Base-by-base conservation (phyloP, 2,888 invertebrate species). In the Eristalis arbustorum region DNA sequence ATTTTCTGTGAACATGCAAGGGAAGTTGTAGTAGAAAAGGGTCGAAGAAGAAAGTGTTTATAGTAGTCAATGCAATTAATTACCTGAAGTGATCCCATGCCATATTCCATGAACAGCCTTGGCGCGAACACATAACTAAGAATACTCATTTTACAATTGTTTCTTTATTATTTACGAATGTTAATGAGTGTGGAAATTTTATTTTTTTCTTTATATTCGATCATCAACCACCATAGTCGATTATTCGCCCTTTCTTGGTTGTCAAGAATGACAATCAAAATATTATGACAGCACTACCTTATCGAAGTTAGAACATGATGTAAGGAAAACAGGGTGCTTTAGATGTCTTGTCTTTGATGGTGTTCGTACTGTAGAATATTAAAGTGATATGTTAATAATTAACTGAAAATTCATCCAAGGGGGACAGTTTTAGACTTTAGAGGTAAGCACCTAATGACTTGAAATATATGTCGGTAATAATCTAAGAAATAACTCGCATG, bases 21-120 rank as follows among this genome's bases (percentile, higher is more conserved):
- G 56, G 23, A 22, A 63, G 93, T 89, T 80, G 80, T 89, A 90
- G 80, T 89, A 90, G 88, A 18, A 49, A 49, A 49, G 49, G 69
- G 82, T 88, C 84, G 59, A 59, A 25, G 59, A 18, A 18, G 18
- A 18, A 18, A 18, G 8, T 49, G n/a, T 18, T 5, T 6, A 31
- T 18, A 8, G 49, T 18, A 49, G 18, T 87, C 81, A 69, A 62
- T 72, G 23, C 28, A 31, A 69, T 75, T 28, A 31, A 69, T 75
- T 91, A 94, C 94, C 91, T 95, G 94, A 59, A 93, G 90, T n/a
- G 94, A 92, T 66, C 94, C 94, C 92, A 95, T 94, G 87, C 94
- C 94, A 90, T 96, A 96, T 89, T 96, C 94, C 93, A 95, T 96
- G 89, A 94, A 95, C 40, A 97, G 93, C 89, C 95, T 94, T 14